Conservation (phyloP, 2,797 vertebrate species). For the Gallirallus australis region DNA sequence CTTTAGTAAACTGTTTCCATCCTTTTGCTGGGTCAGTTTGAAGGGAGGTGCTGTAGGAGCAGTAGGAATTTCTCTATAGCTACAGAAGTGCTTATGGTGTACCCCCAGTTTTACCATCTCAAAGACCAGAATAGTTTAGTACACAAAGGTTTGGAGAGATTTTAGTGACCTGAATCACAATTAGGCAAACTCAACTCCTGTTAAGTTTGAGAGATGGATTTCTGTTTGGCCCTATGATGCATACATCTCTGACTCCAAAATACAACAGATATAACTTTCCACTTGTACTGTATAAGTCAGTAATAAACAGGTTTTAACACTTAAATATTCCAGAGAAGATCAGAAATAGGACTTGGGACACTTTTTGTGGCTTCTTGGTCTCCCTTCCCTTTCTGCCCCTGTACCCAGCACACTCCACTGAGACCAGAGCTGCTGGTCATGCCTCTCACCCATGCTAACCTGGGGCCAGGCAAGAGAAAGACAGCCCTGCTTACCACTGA, state of each 20-base stretch:
- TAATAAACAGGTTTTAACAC: neutral
- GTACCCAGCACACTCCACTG: neutral
- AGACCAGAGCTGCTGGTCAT: neutral
- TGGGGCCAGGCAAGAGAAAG: neutral
- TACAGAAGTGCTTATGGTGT: neutral
- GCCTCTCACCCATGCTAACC: fast-evolving
- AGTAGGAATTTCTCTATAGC: neutral
- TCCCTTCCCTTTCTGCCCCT: neutral
- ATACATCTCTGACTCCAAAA: neutral
- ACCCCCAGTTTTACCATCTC: neutral
- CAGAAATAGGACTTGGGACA: neutral
- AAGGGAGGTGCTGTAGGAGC: neutral
- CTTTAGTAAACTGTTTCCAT: neutral
- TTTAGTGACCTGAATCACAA: neutral
- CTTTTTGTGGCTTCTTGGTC: neutral
- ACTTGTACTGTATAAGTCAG: neutral
- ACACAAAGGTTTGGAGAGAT: neutral
- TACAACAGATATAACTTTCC: neutral
- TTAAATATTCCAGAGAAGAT: neutral
- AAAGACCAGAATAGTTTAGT: neutral
- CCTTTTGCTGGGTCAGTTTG: neutral
- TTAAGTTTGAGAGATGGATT: neutral
- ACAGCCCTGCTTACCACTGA: neutral
- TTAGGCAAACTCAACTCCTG: neutral
- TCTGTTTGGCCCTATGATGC: neutral